phyloP scores from a whole-genome alignment of 2,113 vertebrate genomes.

The Hymenochirus boettgeri region DNA sequence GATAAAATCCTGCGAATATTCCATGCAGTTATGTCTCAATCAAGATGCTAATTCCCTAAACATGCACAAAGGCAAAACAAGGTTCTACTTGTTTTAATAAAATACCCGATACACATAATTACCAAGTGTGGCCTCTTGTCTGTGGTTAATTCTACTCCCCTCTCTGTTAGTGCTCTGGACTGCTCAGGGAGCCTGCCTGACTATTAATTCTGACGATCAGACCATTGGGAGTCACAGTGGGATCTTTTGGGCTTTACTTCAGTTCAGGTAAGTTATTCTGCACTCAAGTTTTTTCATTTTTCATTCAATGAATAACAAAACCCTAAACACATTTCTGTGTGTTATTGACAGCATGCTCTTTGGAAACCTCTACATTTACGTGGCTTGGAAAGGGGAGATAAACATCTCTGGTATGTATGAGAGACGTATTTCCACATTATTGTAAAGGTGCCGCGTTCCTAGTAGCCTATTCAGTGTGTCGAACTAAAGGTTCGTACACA shows the following conservation, averaged over 20 bases:
- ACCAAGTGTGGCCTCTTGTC: no score
- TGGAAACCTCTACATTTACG: conserved; percentile 93
- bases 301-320: neutral
- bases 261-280: conserved; percentile 74
- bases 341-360: conserved; percentile 79
- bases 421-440: neutral
- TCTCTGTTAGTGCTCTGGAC: conserved; percentile 86
- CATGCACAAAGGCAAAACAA: no score
- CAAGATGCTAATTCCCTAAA: no score
- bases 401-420: conserved; percentile 79
- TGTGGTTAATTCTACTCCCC: neutral
- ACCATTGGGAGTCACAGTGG: conserved; percentile 96
- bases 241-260: conserved; percentile 92
- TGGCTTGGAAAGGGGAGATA: conserved; percentile 87
- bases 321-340: neutral
- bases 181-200: conserved; percentile 88
- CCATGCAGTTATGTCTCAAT: no score
- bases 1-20: no score
- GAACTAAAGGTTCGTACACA: no score
- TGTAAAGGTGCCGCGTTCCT: no score
- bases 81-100: no score
- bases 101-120: no score
- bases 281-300: neutral
- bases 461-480: no score
- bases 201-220: conserved; percentile 83